A percentile compares a stretch with the other conserved stretches of the same genome.
Evolutionary conservation across 2,888 invertebrate species (phyloP).

Genomic region (Nomada fabriciana): DNA sequence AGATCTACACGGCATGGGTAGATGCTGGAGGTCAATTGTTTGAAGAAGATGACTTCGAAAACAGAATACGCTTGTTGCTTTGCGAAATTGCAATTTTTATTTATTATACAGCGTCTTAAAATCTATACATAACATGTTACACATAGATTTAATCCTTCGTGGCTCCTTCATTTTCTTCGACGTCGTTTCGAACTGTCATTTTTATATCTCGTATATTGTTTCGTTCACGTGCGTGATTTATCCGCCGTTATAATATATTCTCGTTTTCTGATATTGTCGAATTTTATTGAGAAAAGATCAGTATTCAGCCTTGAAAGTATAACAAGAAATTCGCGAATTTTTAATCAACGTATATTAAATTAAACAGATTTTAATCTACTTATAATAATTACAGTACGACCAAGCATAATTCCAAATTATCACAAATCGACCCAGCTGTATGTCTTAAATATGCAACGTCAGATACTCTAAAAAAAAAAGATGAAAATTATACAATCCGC

Average conservation of each 20-base stretch:
- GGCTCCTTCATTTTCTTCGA: not conserved
- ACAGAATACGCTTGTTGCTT: not conserved
- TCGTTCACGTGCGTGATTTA: not conserved
- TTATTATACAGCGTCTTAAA: constrained; percentile 16
- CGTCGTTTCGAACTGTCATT: no score
- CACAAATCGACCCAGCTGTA: not conserved
- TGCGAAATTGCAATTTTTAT: constrained; percentile 6
- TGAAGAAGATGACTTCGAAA: not conserved
- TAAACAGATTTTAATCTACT: not conserved
- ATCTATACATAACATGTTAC: constrained; percentile 19
- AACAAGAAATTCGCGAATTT: not conserved
- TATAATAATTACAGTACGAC: not conserved
- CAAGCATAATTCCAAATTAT: not conserved
- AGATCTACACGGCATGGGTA: no score
- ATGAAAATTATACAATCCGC: no score
- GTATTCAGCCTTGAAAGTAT: not conserved
- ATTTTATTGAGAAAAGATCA: not conserved
- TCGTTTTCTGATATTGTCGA: not conserved
- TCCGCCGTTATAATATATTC: not conserved
- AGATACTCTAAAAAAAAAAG: not conserved
- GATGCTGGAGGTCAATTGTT: no score
- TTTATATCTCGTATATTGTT: not conserved
- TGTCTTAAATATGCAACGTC: constrained; percentile 3
- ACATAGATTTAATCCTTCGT: not conserved
- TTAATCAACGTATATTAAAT: not conserved